Evolutionary conservation across 2,888 invertebrate genomes (phyloP).

Genomic region (Zygaena filipendulae): DNA sequence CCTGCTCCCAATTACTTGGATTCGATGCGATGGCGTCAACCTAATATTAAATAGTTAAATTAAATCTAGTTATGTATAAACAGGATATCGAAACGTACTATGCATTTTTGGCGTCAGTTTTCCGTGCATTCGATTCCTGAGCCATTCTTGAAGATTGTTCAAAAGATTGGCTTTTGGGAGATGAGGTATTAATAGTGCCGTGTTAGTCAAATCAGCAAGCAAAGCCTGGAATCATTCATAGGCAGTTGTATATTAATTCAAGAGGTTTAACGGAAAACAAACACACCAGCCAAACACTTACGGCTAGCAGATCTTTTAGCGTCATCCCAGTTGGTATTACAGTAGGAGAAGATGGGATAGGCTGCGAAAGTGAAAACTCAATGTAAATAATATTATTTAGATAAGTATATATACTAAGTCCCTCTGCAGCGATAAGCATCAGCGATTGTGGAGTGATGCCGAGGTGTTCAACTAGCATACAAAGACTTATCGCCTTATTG

Average conservation of each 20-base stretch:
- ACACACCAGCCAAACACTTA: conserved; percentile 16
- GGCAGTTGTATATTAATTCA: background rate
- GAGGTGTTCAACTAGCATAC: no score
- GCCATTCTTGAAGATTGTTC: conserved; percentile 47
- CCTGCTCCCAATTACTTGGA: no score
- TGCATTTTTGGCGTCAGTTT: conserved; percentile 25
- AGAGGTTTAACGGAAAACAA: no score
- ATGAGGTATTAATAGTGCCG: conserved; percentile 47
- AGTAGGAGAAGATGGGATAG: conserved; percentile 27
- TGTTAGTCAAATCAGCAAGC: conserved; percentile 41
- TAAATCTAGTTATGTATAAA: no score
- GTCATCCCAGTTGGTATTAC: conserved; percentile 34
- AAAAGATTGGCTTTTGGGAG: conserved; percentile 43
- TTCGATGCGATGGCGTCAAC: no score
- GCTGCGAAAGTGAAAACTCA: conserved; percentile 23
- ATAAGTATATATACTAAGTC: background rate
- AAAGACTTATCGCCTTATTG: no score
- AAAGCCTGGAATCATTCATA: conserved; percentile 45
- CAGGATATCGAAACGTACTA: conserved; percentile 31
- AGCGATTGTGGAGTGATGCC: no score
- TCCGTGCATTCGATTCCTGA: conserved; percentile 39
- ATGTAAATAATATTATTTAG: background rate
- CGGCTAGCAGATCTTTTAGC: conserved; percentile 38
- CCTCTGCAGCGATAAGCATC: no score
- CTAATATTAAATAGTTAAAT: no score